Evolutionary conservation across 2,797 vertebrate species (phyloP).

Genomic region (Typhlichthys eigenmanni): DNA sequence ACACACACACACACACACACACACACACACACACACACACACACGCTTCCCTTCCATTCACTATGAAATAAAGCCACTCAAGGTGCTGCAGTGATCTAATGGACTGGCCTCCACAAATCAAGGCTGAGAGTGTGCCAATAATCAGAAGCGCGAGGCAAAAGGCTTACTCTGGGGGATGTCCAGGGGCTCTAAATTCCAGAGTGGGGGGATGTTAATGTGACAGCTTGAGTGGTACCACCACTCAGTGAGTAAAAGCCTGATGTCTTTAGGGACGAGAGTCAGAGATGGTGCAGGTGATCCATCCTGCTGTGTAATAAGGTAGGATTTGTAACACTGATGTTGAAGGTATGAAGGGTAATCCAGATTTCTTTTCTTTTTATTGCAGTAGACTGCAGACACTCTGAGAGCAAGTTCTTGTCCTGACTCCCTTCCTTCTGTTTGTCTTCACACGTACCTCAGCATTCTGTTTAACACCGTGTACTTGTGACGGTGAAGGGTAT

Average conservation of each 20-base stretch:
- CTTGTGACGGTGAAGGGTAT: background rate
- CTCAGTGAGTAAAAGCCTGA: background rate
- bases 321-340: no score
- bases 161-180: slow-evolving; percentile 39
- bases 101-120: slow-evolving; percentile 53
- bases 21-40: background rate
- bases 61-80: slow-evolving; percentile 22
- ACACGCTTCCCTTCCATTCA: background rate
- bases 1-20: background rate
- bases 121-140: slow-evolving; percentile 43
- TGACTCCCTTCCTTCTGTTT: no score
- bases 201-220: slow-evolving; percentile 33
- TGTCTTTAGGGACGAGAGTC: no score
- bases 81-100: slow-evolving; percentile 42
- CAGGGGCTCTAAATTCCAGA: slow-evolving; percentile 52
- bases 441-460: no score
- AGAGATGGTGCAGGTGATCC: no score
- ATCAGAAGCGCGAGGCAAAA: slow-evolving; percentile 46
- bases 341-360: no score
- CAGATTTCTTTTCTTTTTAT: no score
- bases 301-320: no score
- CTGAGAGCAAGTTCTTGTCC: no score
- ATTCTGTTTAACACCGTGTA: background rate
- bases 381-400: no score
- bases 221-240: slow-evolving; percentile 38